Evolutionary conservation across 2,113 vertebrate genomes (phyloP).

Genomic region (Mormyrus iriodes): DNA sequence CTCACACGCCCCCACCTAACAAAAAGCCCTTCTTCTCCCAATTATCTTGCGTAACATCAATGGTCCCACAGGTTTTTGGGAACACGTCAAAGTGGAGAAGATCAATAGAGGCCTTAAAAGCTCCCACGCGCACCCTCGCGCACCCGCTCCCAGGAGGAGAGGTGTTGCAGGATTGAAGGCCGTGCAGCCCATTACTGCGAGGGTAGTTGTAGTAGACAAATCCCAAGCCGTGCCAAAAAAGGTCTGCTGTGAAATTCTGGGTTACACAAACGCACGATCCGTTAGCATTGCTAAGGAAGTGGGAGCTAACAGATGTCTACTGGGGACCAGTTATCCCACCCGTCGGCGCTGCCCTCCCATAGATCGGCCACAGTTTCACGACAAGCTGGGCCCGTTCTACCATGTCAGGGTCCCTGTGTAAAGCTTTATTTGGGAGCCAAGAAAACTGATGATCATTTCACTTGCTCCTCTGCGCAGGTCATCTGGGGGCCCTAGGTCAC

Average conservation of each 20-base stretch:
- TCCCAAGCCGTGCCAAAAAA: neutral
- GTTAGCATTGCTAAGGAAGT: neutral
- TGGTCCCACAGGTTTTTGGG: neutral
- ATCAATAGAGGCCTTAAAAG: neutral
- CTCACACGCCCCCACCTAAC: neutral
- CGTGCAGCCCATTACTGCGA: neutral
- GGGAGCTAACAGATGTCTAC: neutral
- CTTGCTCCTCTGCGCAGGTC: neutral
- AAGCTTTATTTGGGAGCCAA: neutral
- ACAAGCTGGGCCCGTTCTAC: neutral
- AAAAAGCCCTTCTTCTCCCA: conserved; percentile 1
- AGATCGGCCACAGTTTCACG: neutral
- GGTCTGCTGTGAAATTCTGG: neutral
- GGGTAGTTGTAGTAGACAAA: neutral
- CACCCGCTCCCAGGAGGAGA: neutral
- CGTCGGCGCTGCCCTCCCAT: neutral
- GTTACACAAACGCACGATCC: neutral
- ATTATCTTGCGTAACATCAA: neutral
- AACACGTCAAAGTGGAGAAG: neutral
- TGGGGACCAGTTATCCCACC: neutral
- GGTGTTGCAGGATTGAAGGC: neutral
- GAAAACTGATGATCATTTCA: neutral
- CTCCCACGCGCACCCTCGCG: neutral
- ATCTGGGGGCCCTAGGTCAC: neutral
- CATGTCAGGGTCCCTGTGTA: neutral